phyloP scores from a whole-genome alignment of 2,797 vertebrate species.

The Oreochromis grahami region DNA sequence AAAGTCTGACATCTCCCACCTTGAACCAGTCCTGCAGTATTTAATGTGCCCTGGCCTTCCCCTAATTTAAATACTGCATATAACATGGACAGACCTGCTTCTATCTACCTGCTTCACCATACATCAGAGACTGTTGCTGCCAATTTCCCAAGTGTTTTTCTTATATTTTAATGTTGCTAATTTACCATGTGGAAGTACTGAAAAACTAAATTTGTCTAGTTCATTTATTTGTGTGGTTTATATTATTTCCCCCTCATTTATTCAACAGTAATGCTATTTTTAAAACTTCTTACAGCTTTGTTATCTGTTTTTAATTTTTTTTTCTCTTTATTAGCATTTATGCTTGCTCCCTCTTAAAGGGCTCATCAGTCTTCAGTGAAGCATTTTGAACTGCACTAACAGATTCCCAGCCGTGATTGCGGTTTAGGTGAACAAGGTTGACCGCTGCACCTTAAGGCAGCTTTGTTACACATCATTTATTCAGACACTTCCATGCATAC shows the following conservation, averaged over 20 bases:
- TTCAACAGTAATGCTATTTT: not conserved
- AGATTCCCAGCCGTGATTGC: conserved; percentile 16
- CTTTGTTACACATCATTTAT: not conserved
- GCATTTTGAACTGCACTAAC: not conserved
- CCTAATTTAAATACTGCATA: not conserved
- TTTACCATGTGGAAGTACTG: accelerated
- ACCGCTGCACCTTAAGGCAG: not conserved
- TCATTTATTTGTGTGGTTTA: not conserved
- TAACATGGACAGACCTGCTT: not conserved
- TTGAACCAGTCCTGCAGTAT: not conserved
- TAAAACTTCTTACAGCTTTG: not conserved
- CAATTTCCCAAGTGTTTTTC: not conserved
- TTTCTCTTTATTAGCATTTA: not conserved
- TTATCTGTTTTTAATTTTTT: not conserved
- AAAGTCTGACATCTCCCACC: conserved; percentile 1
- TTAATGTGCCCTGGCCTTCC: accelerated
- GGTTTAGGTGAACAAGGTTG: not conserved
- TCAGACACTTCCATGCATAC: not conserved
- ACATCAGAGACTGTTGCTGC: not conserved
- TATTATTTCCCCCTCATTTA: not conserved
- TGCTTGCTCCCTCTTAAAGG: not conserved
- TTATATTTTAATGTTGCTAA: not conserved
- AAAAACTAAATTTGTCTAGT: not conserved
- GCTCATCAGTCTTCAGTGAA: not conserved
- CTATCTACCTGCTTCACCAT: not conserved